Conservation (phyloP, 2,113 vertebrate genomes). For the Pelvicachromis taeniatus region DNA sequence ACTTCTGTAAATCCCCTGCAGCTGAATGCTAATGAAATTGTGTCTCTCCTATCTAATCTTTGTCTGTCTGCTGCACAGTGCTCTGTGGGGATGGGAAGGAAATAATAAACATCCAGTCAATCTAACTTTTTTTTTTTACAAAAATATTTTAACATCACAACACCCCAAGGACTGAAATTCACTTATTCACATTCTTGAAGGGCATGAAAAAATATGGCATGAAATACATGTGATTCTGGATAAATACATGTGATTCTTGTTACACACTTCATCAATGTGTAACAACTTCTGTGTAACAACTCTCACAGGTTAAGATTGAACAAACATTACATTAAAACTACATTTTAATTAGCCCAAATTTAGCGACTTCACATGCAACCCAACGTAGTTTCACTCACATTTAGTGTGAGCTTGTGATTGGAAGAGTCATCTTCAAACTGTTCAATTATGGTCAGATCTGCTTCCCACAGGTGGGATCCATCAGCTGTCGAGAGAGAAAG, state of each 20-base stretch:
- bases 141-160: not conserved
- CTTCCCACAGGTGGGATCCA: not conserved
- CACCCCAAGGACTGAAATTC: not conserved
- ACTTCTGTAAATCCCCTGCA: not conserved
- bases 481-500: not conserved
- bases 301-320: not conserved
- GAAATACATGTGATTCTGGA: not conserved
- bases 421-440: not conserved
- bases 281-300: no score
- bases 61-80: not conserved
- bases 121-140: not conserved
- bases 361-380: not conserved
- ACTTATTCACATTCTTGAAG: not conserved
- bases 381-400: not conserved
- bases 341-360: not conserved
- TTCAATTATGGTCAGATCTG: not conserved
- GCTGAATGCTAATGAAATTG: conserved; percentile 1
- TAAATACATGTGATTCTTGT: not conserved
- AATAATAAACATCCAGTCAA: not conserved
- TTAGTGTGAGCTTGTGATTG: not conserved
- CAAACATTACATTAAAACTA: not conserved
- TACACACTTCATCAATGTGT: not conserved
- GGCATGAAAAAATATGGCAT: not conserved
- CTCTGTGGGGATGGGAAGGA: not conserved
- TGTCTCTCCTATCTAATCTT: not conserved